These are phyloP conservation scores for Teleopsis dalmanni DNA, from an alignment of 1,140 invertebrate species.

Conservation along the genomic window DNA sequence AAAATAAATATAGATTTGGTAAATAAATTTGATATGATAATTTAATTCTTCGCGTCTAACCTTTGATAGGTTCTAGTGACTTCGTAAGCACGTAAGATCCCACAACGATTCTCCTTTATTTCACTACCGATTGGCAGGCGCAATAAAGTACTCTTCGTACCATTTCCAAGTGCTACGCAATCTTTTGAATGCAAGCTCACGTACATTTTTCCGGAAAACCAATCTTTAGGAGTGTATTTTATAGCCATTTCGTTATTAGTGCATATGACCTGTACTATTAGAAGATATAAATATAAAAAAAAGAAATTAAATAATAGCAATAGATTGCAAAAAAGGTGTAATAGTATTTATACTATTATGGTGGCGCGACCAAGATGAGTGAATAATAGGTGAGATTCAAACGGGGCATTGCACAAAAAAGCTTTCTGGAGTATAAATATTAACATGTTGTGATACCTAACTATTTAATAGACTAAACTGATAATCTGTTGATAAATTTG, in stretches of 20 bases:
- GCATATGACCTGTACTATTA: constrained; percentile 53
- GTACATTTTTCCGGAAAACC: constrained; percentile 54
- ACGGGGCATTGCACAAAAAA: too few species aligned
- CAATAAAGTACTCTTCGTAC: constrained; percentile 30
- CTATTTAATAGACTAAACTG: too few species aligned
- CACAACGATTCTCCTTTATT: constrained; percentile 36
- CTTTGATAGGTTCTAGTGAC: constrained; percentile 33
- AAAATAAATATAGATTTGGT: not conserved
- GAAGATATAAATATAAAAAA: constrained; percentile 15
- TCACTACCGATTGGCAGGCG: constrained; percentile 34
- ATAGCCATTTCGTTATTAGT: constrained; percentile 49
- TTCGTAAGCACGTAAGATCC: constrained; percentile 36
- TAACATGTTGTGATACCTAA: too few species aligned
- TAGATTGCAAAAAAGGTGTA: too few species aligned
- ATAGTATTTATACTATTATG: too few species aligned
- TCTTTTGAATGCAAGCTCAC: constrained; percentile 53
- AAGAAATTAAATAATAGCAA: not conserved
- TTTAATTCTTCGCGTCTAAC: constrained; percentile 9
- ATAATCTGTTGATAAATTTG: too few species aligned
- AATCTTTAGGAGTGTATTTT: constrained; percentile 49
- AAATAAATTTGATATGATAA: not conserved
- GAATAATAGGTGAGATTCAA: too few species aligned
- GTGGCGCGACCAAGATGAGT: too few species aligned
- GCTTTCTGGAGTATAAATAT: too few species aligned
- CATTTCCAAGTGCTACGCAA: constrained; percentile 45